Evolutionary conservation across 64 coral and sea anemone species (phyloP).

Genomic region (Dendronephthya gigantea): DNA sequence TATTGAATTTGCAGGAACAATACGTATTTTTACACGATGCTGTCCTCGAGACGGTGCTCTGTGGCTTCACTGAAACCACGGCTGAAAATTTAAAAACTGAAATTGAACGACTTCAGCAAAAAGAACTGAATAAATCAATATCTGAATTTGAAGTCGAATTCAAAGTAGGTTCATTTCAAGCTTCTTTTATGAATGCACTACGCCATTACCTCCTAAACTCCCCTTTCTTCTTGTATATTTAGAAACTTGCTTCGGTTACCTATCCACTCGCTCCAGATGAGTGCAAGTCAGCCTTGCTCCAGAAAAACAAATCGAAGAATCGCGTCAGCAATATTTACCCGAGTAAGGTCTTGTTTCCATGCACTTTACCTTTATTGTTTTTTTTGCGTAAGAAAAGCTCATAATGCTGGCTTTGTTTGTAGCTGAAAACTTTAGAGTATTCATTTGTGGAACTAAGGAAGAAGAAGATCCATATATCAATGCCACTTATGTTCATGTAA

Average conservation of each 20-base stretch:
- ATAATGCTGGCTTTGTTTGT: not conserved
- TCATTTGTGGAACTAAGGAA: not conserved
- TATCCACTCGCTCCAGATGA: not conserved
- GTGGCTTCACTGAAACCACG: not conserved
- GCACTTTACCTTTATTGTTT: not conserved
- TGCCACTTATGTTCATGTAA: not conserved
- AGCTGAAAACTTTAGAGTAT: not conserved
- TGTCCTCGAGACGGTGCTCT: not conserved
- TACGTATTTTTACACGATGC: not conserved
- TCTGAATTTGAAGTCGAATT: not conserved
- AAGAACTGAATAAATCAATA: not conserved
- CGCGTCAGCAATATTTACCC: not conserved
- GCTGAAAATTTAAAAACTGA: not conserved
- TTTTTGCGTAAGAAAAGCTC: not conserved
- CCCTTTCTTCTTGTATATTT: not conserved
- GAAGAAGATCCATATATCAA: not conserved
- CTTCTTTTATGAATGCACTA: too few relatives aligned
- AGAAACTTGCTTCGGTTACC: not conserved
- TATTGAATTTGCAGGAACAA: not conserved
- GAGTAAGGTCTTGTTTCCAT: not conserved
- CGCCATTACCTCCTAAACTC: not conserved
- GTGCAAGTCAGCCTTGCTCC: not conserved
- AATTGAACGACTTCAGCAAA: not conserved
- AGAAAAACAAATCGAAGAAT: slow-evolving; percentile 7
- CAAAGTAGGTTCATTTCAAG: not conserved